These are phyloP conservation scores for Dynastes grantii DNA, from an alignment of 2,888 invertebrate genomes.

Conservation along the genomic window DNA sequence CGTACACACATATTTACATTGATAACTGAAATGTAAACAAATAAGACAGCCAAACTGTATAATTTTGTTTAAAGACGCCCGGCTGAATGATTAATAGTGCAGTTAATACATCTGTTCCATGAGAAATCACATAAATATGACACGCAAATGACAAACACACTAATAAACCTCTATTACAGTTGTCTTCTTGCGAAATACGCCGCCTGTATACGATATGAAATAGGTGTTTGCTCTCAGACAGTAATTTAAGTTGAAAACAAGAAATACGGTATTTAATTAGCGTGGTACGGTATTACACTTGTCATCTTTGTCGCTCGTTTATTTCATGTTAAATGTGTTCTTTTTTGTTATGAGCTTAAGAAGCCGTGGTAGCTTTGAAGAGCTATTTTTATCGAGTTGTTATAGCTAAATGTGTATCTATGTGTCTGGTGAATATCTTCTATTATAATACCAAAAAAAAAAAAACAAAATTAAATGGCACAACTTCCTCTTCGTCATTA, in stretches of 20 bases:
- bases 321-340: background rate
- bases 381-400: background rate
- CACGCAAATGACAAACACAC: constrained; percentile 37
- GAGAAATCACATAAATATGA: constrained; percentile 40
- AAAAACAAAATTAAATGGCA: too few relatives aligned
- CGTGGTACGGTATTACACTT: background rate
- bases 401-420: background rate
- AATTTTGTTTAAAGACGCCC: constrained; percentile 32
- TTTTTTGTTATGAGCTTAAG: background rate
- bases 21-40: constrained; percentile 28
- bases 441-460: too few relatives aligned
- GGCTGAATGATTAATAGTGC: constrained; percentile 32
- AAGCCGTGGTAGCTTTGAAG: background rate
- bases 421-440: background rate
- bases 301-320: background rate
- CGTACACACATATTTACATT: background rate
- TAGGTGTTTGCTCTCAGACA: constrained; percentile 31
- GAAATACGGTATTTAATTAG: constrained; percentile 17
- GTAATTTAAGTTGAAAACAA: constrained; percentile 35
- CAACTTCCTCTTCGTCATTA: too few relatives aligned
- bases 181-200: constrained; percentile 33
- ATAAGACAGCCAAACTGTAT: constrained; percentile 25
- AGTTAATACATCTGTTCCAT: constrained; percentile 36
- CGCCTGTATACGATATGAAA: constrained; percentile 23
- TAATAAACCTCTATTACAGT: constrained; percentile 35